Evolutionary conservation across 23 tunicate species (phyloP), one percentile per base, ranked within the genome.

Genomic region (Styela clava): DNA sequence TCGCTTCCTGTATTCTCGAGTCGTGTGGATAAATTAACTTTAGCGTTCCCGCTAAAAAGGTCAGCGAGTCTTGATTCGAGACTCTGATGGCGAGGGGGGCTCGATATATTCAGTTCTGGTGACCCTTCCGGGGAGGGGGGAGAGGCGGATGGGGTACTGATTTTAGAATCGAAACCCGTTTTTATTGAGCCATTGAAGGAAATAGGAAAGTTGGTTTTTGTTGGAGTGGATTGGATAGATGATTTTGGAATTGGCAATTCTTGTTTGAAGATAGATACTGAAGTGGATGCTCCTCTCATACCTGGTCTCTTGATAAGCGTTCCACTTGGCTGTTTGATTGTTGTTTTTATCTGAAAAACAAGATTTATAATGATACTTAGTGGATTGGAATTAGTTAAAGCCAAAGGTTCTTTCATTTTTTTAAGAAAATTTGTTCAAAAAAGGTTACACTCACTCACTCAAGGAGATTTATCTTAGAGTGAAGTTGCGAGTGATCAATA

Each of bases 41-140:
- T 83, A 24, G 33, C 24, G 9, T 62, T 74, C 0, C 35, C 20
- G 68, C 65, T 83, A 74, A 91, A 91, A 1, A 91, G 23, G 35
- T 91, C 97, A 1, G 97, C 97, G 16, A 91, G 83, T 63, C 97
- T 77, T 19, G 97, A 91, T 7, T 91, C 97, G 1, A 91, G 86
- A 83, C 97, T 91, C 69, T 86, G 97, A 33, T 82, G 83, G 1
- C 97, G 85, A 9, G 97, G 97, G 28, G 97, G 97, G 36, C 89
- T 85, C 19, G 85, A 44, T 23, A 87, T 84, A 68, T 91, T 91
- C 68, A 86, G 83, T 35, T 87, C 97, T 19, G 91, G 91, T 62
- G 97, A 91, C 19, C 90, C 97, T 5, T 87, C 85, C 0, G 97
- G 97, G 3, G 97, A 91, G 3, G 97, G 97, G 61, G 97, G 97